phyloP scores from a whole-genome alignment of 2,113 vertebrate genomes.

The Casuarius casuarius region DNA sequence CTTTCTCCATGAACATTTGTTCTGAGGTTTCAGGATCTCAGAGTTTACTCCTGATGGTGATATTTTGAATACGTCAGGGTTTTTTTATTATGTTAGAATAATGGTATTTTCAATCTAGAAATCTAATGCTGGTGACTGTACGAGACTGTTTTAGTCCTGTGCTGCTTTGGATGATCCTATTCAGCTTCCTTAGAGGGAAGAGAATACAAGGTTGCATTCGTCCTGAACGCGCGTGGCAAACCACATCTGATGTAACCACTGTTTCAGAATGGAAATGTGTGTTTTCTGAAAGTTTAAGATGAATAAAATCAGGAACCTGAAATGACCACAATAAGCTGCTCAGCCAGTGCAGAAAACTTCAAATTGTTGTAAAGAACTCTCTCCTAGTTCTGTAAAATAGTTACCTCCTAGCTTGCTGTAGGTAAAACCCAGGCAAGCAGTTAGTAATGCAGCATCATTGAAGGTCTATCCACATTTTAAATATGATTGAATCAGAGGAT shows the following conservation, averaged over 20 bases:
- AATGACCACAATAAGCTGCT: not conserved
- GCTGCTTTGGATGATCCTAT: not conserved
- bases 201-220: not conserved
- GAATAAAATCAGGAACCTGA: not conserved
- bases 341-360: not conserved
- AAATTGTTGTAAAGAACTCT: not conserved
- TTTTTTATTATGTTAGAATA: not conserved
- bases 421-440: not conserved
- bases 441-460: not conserved
- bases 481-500: not conserved
- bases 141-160: not conserved
- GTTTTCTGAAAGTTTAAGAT: not conserved
- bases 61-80: not conserved
- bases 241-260: not conserved
- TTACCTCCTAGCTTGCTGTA: not conserved
- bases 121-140: not conserved
- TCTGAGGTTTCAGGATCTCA: slow-evolving; percentile 14
- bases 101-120: not conserved
- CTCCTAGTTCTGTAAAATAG: not conserved
- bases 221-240: not conserved
- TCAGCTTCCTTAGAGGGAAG: not conserved
- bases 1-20: slow-evolving; percentile 14
- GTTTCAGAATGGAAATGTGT: not conserved
- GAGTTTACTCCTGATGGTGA: not conserved
- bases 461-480: not conserved